Conservation (phyloP, 2,888 invertebrate species). For the Octonoba sinensis region DNA sequence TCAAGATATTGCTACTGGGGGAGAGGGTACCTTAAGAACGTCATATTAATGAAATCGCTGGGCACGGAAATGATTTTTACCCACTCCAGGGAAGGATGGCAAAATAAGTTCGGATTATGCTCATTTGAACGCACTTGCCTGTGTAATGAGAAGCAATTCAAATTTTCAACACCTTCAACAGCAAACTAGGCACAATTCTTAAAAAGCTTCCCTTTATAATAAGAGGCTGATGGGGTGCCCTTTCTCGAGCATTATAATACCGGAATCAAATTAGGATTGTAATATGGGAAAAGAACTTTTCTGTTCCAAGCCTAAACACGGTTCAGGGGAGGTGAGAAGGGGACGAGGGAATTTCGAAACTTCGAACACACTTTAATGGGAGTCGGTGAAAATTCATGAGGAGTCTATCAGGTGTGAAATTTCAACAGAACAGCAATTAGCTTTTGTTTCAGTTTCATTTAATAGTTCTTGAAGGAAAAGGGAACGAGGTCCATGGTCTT, state of each 20-base stretch:
- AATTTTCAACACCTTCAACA: neutral
- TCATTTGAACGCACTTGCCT: neutral
- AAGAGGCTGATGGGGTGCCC: neutral
- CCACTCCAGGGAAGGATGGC: neutral
- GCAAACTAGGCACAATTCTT: neutral
- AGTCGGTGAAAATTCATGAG: too few relatives aligned
- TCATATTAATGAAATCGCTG: constrained; percentile 35
- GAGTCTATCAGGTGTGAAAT: constrained; percentile 5
- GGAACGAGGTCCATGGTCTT: too few relatives aligned
- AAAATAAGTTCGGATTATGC: constrained; percentile 16
- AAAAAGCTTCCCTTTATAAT: constrained; percentile 11
- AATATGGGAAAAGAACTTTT: constrained; percentile 9
- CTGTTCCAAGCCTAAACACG: too few relatives aligned
- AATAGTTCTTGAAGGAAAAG: neutral
- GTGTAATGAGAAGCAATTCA: constrained; percentile 14
- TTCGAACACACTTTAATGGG: too few relatives aligned
- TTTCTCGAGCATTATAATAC: constrained; percentile 12
- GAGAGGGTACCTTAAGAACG: constrained; percentile 10
- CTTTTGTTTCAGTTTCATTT: neutral
- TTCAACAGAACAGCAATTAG: constrained; percentile 13
- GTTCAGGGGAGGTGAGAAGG: too few relatives aligned
- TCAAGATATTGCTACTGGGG: constrained; percentile 31
- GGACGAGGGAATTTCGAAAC: too few relatives aligned
- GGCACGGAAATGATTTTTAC: constrained; percentile 6
- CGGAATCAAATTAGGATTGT: constrained; percentile 28